Percentiles rank a stretch among this genome's conserved stretches.
Evolutionary conservation across 2,113 vertebrate genomes (phyloP).

Genomic region (Athene cunicularia): DNA sequence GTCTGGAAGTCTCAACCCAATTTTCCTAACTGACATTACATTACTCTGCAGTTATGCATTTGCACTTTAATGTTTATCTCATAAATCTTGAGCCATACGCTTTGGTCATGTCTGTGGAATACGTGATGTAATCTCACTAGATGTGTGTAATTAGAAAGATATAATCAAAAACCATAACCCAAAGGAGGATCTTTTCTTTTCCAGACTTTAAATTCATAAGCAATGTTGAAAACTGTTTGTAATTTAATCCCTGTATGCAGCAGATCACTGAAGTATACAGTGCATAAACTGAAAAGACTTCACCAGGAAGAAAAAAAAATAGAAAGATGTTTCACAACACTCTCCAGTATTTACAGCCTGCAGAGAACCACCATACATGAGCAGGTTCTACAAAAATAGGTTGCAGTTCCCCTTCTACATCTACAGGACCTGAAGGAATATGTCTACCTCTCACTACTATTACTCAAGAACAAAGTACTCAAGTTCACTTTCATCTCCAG

Average conservation of each 20-base stretch:
- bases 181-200: neutral
- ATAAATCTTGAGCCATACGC: slow-evolving; percentile 49
- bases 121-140: slow-evolving; percentile 70
- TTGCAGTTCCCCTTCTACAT: neutral
- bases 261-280: neutral
- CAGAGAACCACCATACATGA: neutral
- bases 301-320: neutral
- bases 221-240: neutral
- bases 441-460: neutral
- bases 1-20: neutral
- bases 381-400: neutral
- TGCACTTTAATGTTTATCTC: slow-evolving; percentile 60
- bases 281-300: neutral
- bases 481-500: neutral
- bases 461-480: neutral
- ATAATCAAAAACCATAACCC: slow-evolving; percentile 64
- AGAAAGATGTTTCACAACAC: neutral
- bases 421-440: neutral
- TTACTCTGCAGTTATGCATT: slow-evolving; percentile 26
- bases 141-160: slow-evolving; percentile 64
- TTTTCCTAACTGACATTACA: slow-evolving; percentile 47
- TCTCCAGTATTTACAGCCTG: neutral
- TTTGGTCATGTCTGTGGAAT: slow-evolving; percentile 66
- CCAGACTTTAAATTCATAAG: slow-evolving; percentile 2
- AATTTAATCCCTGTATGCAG: neutral